A percentile compares a stretch with the other conserved stretches of the same genome.
Evolutionary conservation across 2,888 invertebrate genomes (phyloP).

Genomic region (Cheilosia variabilis): DNA sequence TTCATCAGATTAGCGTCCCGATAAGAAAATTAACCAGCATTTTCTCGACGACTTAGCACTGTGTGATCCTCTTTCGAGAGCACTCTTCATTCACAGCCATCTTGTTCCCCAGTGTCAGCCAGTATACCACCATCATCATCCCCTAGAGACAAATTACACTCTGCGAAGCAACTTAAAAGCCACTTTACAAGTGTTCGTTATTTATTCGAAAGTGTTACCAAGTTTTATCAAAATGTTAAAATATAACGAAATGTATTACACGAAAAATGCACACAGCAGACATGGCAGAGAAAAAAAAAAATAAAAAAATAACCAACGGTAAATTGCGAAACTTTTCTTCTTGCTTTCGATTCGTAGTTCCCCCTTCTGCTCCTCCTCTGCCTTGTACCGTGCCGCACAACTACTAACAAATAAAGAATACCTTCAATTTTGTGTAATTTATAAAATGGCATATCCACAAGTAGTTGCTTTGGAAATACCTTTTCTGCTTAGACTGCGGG

Average conservation of each 20-base stretch:
- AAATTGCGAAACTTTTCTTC: conserved; percentile 70
- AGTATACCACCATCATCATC: conserved; percentile 26
- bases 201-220: conserved; percentile 72
- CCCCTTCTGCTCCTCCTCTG: no score
- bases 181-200: conserved; percentile 69
- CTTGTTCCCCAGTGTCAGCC: conserved; percentile 1
- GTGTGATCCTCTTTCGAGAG: conserved; percentile 45
- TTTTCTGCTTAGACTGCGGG: conserved; percentile 20
- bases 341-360: conserved; percentile 5
- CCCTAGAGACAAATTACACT: conserved; percentile 61
- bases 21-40: conserved; percentile 65
- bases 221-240: conserved; percentile 68
- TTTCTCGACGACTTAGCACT: conserved; percentile 48
- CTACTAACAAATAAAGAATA: conserved; percentile 72
- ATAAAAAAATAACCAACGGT: conserved; percentile 19
- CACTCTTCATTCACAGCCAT: conserved; percentile 36
- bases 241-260: conserved; percentile 56
- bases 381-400: conserved; percentile 9
- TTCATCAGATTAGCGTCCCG: conserved; percentile 53
- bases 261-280: conserved; percentile 62
- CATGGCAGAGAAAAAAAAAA: conserved; percentile 9
- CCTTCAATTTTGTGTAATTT: conserved; percentile 75
- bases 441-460: conserved; percentile 76
- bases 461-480: conserved; percentile 68
- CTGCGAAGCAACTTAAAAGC: conserved; percentile 67